These are phyloP conservation scores for Sweltsa coloradensis DNA, from an alignment of 1,140 invertebrate genomes.

Conservation along the genomic window DNA sequence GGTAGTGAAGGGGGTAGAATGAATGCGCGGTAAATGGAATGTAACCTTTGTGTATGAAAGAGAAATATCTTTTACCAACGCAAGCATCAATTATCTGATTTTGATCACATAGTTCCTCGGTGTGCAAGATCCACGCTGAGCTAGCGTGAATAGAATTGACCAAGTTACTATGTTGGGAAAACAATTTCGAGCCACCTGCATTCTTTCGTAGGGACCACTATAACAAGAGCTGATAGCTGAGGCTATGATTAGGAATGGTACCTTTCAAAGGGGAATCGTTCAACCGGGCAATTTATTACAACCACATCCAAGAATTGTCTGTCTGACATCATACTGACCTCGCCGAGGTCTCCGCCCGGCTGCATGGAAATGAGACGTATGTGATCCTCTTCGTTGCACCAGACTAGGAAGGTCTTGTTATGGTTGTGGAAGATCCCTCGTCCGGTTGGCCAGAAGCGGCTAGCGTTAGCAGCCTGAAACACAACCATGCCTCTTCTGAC, in stretches of 20 bases:
- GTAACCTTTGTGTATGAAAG: too few relatives aligned
- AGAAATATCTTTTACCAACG: too few relatives aligned
- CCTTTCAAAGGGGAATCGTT: too few relatives aligned
- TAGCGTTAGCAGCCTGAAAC: conserved; percentile 62
- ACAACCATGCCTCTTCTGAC: too few relatives aligned
- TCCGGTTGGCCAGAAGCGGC: conserved; percentile 63
- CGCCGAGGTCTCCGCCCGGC: conserved; percentile 44
- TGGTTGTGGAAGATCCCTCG: conserved; percentile 63
- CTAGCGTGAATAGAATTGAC: background rate
- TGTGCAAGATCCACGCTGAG: too few relatives aligned
- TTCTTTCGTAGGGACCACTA: background rate
- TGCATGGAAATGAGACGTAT: conserved; percentile 67
- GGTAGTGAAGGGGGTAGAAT: too few relatives aligned
- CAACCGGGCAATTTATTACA: too few relatives aligned
- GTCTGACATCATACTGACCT: conserved; percentile 22
- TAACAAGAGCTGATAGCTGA: conserved; percentile 2
- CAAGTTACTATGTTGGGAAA: background rate
- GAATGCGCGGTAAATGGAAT: too few relatives aligned
- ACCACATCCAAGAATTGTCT: background rate
- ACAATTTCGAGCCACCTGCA: background rate
- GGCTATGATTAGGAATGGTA: too few relatives aligned
- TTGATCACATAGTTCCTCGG: too few relatives aligned
- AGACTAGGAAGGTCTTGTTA: conserved; percentile 60
- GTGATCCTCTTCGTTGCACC: conserved; percentile 69
- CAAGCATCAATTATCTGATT: too few relatives aligned